phyloP scores from a whole-genome alignment of 2,797 vertebrate genomes.

The Tapera naevia region DNA sequence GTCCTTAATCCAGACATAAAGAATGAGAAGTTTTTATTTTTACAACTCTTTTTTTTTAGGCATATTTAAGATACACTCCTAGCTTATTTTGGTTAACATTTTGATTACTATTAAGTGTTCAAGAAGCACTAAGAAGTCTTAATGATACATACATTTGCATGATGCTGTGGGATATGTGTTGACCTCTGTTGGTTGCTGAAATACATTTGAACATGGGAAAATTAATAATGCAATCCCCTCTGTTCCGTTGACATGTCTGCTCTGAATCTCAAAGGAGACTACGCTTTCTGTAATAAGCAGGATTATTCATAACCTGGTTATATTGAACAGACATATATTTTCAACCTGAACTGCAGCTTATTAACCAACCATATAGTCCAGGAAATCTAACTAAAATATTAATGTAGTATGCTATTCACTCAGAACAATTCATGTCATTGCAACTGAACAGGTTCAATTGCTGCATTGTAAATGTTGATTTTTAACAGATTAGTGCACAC shows the following conservation, averaged over 20 bases:
- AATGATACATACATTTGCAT: not conserved
- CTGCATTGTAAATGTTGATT: not conserved
- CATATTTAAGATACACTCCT: not conserved
- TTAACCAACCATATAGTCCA: not conserved
- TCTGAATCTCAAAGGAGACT: not conserved
- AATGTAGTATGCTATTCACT: not conserved
- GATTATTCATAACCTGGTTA: slow-evolving; percentile 9
- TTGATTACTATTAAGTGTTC: not conserved
- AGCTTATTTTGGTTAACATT: not conserved
- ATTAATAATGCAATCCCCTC: slow-evolving; percentile 19
- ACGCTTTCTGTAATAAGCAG: not conserved
- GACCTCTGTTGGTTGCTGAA: slow-evolving; percentile 4
- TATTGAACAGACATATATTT: not conserved
- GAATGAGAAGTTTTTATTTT: not conserved
- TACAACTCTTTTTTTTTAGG: not conserved
- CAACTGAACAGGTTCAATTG: not conserved
- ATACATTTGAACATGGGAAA: not conserved
- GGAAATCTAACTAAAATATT: slow-evolving; percentile 27
- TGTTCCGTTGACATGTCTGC: not conserved
- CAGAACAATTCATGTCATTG: not conserved
- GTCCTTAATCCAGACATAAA: not conserved
- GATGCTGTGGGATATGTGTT: not conserved
- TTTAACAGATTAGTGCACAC: not conserved
- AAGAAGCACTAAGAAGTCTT: not conserved
- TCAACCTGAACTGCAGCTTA: not conserved